phyloP scores from a whole-genome alignment of 1,140 invertebrate genomes.

The Lasioglossum albipes region DNA sequence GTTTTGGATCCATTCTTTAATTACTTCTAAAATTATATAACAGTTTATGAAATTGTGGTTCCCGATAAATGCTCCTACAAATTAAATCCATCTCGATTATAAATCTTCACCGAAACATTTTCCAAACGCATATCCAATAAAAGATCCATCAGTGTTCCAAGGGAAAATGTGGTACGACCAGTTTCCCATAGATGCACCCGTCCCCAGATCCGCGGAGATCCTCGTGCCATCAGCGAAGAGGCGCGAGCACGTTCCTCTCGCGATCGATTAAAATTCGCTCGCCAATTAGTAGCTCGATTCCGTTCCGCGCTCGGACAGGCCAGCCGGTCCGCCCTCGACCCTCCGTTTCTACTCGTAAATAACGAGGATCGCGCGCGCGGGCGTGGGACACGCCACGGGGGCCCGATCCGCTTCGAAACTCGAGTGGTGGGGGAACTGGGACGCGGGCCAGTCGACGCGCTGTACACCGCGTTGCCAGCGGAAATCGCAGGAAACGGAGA shows the following conservation, averaged over 20 bases:
- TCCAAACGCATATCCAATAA: no score
- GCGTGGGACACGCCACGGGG: constrained; percentile 64
- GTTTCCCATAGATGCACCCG: neutral
- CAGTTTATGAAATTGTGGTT: no score
- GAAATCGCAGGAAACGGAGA: constrained; percentile 27
- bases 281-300: constrained; percentile 30
- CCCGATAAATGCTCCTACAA: no score
- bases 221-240: no score
- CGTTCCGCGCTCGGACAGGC: constrained; percentile 1
- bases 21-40: no score
- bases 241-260: neutral
- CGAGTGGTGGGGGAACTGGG: neutral
- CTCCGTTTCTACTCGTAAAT: constrained; percentile 66
- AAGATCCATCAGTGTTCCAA: no score
- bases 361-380: constrained; percentile 60
- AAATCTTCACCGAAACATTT: no score
- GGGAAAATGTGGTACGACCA: neutral
- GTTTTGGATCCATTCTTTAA: no score
- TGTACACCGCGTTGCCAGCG: no score
- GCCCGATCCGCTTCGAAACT: neutral
- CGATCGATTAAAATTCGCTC: constrained; percentile 39
- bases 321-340: constrained; percentile 28
- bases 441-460: no score
- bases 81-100: no score
- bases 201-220: neutral